Conservation (phyloP, 2,113 vertebrate genomes). For the Sander lucioperca region DNA sequence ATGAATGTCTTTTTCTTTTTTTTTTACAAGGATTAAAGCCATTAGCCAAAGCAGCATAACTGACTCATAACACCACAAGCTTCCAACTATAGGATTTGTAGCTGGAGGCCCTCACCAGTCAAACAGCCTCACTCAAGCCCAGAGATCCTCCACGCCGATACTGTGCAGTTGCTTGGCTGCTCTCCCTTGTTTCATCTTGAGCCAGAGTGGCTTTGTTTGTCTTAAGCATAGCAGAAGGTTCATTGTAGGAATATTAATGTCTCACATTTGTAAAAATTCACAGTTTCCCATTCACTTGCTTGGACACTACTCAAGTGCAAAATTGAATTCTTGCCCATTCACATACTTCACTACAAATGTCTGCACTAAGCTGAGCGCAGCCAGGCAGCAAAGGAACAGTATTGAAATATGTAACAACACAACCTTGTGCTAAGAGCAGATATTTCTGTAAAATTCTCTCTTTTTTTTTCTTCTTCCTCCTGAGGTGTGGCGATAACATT, state of each 20-base stretch:
- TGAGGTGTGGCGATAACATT: conserved; percentile 57
- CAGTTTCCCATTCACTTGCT: conserved; percentile 61
- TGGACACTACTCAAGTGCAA: conserved; percentile 80
- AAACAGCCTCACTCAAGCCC: conserved; percentile 23
- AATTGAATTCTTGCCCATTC: conserved; percentile 77
- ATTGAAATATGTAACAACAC: conserved; percentile 76
- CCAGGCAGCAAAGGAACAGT: conserved; percentile 70
- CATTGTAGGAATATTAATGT: conserved; percentile 68
- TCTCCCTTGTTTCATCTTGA: conserved; percentile 24
- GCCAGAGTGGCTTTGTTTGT: conserved; percentile 60
- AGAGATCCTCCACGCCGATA: conserved; percentile 37
- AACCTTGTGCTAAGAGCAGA: conserved; percentile 70
- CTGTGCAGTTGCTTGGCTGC: conserved; percentile 38
- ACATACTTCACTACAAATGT: conserved; percentile 69
- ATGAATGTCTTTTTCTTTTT: conserved; percentile 6
- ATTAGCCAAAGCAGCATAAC: conserved; percentile 16
- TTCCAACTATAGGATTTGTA: conserved; percentile 42
- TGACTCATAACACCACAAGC: conserved; percentile 24
- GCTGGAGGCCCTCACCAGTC: conserved; percentile 44
- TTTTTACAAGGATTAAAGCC: not conserved
- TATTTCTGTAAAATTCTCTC: conserved; percentile 57
- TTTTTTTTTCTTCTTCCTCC: not conserved
- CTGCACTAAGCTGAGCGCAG: conserved; percentile 69
- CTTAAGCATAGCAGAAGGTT: conserved; percentile 60
- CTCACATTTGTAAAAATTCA: conserved; percentile 63